Evolutionary conservation across 2,797 vertebrate genomes (phyloP), one percentile per base, ranked within the genome.

Genomic region (Cichlasoma orientale): DNA sequence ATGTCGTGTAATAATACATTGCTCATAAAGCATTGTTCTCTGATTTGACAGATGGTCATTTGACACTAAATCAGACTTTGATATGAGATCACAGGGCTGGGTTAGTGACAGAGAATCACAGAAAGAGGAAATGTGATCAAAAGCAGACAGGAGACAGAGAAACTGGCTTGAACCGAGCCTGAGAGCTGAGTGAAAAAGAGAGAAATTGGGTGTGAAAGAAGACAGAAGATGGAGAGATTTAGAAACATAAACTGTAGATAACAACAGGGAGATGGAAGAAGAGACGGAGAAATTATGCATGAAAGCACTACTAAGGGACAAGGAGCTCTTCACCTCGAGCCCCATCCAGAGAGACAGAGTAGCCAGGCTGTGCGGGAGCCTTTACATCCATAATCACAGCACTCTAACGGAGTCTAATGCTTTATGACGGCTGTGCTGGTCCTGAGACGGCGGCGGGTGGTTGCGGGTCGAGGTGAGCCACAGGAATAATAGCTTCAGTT

Each of bases 401-500:
- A 53, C 80, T 82, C 82, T 56, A 69, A 82, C 61, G 47, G 83
- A 89, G 76, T 58, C 82, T 92, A 86, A 87, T 91, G 82, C 89
- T 86, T 90, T 82, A 83, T 90, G 92, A 89, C 69, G 66, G 85
- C 83, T 56, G 41, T 47, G 83, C 83, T 66, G 80, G 81, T 89
- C 71, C 82, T 80, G 74, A 87, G 82, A 77, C 50, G 7, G 79
- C 13, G 23, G 80, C 31, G 78, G 86, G 83, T 79, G 77, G 79
- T 71, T 78, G 84, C 70, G 78, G 90, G 88, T 86, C 38, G 41
- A 52, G 83, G 86, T 72, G 85, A 92, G 85, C 86, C 78, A 76
- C 88, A 83, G 88, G 85, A 92, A 90, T 94, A 93, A 94, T 87
- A 85, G 87, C 89, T 82, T 76, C 75, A 86, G 87, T 92, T 91